Base-by-base conservation (phyloP, 1,140 invertebrate species). In the Papilio aristodemus region DNA sequence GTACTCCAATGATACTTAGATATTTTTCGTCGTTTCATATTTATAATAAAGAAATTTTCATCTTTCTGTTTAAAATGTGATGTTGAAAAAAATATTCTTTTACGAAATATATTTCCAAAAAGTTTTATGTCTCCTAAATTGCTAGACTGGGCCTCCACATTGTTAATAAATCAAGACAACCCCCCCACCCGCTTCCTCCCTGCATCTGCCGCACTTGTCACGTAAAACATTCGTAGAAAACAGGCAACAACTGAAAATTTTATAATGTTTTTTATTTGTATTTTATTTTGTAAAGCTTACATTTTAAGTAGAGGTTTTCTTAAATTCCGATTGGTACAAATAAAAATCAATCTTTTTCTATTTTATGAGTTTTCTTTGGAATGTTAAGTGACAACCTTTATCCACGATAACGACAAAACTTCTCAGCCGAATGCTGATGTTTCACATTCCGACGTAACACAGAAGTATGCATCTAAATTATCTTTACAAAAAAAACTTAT, bases 91-190 rank as follows among this genome's bases (percentile, higher is more conserved):
- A 19, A 4, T 10, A 43, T 43, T 17, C 14, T 17, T 43, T 46
- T 46, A 46, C 7, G 43, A 14, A 46, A 13, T n/a, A n/a, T n/a
- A n/a, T 2, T 13, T 43, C 5, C 9, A 0, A 19, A 54, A 22
- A 54, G 19, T 54, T 22, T 25, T 54, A 4, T 54, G 11, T 17
- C 17, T 14, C 9, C 2, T 13, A 25, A 6, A 54, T n/a, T 8
- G 10, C 46, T 22, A 11, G 19, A 54, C 13, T n/a, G n/a, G n/a
- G n/a, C n/a, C n/a, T n/a, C 46, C 4, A 54, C 19, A 17, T 14
- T 25, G 46, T 25, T 54, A 13, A 54, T 54, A 54, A 54, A 25
- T 54, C 46, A 54, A 13, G 27, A 32, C 27, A 32, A 41, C 10
- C 8, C 17, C 8, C 43, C 43, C 22, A 43, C 11, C 2, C 10